Evolutionary conservation across 2,113 vertebrate species (phyloP).

Genomic region (Mesocricetus auratus): DNA sequence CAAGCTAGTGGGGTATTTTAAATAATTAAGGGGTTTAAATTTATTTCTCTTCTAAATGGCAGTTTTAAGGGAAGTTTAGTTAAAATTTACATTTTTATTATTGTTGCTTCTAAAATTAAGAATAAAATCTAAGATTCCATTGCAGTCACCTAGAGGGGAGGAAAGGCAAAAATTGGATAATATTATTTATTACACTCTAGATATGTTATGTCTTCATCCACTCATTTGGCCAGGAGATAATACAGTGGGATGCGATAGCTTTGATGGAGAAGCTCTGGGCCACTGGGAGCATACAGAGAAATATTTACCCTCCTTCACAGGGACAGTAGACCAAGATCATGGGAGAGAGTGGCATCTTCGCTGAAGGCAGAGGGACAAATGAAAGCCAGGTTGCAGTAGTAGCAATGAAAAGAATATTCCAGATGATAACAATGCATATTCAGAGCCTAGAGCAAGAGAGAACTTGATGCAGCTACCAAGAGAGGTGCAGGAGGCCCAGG

Average conservation of each 20-base stretch:
- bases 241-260: accelerated
- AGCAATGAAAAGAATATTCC: background rate
- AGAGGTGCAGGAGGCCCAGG: background rate
- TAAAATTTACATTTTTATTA: constrained; percentile 45
- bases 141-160: background rate
- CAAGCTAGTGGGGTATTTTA: constrained; percentile 41
- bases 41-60: constrained; percentile 8
- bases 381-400: background rate
- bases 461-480: background rate
- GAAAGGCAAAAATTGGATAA: background rate
- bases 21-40: constrained; percentile 54
- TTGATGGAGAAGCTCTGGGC: background rate
- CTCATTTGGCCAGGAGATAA: background rate
- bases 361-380: background rate
- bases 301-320: background rate
- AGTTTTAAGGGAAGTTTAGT: constrained; percentile 56
- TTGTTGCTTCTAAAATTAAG: background rate
- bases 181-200: constrained; percentile 1
- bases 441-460: background rate
- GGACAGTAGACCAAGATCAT: background rate
- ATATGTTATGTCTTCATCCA: background rate
- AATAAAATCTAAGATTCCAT: constrained; percentile 27
- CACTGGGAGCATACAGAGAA: background rate
- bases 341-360: background rate
- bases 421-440: background rate